These are phyloP conservation scores for Chionis minor DNA, from an alignment of 2,113 vertebrate genomes.

Conservation along the genomic window DNA sequence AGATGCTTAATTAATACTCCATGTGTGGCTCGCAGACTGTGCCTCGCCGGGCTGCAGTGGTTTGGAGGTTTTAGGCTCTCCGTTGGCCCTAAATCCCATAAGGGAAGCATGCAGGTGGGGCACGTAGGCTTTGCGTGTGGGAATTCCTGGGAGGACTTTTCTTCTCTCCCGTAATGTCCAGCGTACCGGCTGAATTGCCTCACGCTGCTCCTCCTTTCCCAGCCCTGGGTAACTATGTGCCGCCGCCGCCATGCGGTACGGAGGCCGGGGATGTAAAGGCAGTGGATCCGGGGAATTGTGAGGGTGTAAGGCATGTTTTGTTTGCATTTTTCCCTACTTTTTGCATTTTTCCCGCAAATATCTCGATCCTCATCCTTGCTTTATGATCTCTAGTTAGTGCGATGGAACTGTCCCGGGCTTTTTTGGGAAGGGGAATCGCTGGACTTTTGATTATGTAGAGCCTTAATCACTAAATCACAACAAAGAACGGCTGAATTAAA, in stretches of 20 bases:
- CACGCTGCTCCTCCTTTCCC: background rate
- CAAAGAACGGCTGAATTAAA: background rate
- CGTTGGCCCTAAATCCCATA: rapidly evolving
- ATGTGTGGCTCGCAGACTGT: background rate
- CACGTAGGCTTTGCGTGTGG: background rate
- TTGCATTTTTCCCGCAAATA: background rate
- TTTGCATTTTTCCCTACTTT: background rate
- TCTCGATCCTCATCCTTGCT: background rate
- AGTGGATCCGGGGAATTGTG: rapidly evolving
- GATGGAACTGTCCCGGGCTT: background rate
- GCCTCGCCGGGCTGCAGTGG: background rate
- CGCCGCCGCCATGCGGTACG: rapidly evolving
- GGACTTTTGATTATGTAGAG: background rate
- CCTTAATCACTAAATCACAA: background rate
- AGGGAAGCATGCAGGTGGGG: background rate
- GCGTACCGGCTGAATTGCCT: background rate
- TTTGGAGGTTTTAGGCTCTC: background rate
- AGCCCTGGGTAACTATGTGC: background rate
- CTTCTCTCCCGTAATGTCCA: rapidly evolving
- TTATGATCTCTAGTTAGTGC: rapidly evolving
- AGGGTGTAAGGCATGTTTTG: background rate
- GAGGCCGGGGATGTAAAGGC: background rate
- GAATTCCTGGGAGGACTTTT: background rate
- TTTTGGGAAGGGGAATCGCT: background rate
- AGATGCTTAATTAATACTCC: background rate